Conservation (phyloP, 2,888 invertebrate species). For the Nomada hirtipes region DNA sequence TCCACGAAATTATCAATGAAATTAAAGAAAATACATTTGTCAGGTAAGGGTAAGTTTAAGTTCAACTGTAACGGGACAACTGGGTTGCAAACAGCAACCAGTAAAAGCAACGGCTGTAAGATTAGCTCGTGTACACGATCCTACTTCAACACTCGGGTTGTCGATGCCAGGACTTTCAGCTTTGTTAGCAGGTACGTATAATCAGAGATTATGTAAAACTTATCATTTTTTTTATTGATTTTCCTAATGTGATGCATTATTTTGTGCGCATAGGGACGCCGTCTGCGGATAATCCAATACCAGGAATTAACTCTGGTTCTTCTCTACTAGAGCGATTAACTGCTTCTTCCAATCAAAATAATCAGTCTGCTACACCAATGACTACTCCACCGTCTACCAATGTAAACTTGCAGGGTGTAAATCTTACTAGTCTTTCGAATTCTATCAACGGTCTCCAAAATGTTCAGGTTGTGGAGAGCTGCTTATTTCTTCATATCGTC, state of each 20-base stretch:
- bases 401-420: conserved; percentile 89
- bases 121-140: conserved; percentile 84
- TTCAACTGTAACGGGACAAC: conserved; percentile 80
- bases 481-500: conserved; percentile 42
- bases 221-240: not conserved
- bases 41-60: conserved; percentile 82
- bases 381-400: conserved; percentile 87
- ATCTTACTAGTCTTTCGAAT: conserved; percentile 89
- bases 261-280: conserved; percentile 84
- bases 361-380: conserved; percentile 86
- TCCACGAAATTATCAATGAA: not conserved
- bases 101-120: conserved; percentile 85
- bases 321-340: conserved; percentile 86
- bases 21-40: conserved; percentile 11
- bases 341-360: conserved; percentile 83
- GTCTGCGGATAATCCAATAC: conserved; percentile 87
- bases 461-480: conserved; percentile 86
- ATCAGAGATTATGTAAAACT: not conserved
- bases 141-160: conserved; percentile 85
- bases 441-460: conserved; percentile 90
- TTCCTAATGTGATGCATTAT: not conserved
- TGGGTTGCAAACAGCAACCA: conserved; percentile 83
- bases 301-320: conserved; percentile 85
- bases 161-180: conserved; percentile 87
- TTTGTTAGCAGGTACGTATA: conserved; percentile 85